These are phyloP conservation scores for Molossus alvarezi DNA, from an alignment of 2,797 vertebrate genomes.

Conservation along the genomic window DNA sequence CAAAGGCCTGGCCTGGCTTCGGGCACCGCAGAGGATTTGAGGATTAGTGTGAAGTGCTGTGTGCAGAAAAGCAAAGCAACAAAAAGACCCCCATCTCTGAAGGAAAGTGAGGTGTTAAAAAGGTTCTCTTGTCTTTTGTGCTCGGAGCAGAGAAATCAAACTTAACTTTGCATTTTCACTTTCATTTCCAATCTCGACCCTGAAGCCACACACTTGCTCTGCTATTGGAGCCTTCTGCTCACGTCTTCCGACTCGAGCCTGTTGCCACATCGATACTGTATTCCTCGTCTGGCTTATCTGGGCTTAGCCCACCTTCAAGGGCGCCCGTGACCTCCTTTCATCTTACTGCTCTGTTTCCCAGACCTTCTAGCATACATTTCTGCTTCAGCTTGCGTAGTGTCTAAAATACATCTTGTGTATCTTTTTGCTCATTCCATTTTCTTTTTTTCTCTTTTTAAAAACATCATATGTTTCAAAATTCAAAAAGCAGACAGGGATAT, in stretches of 20 bases:
- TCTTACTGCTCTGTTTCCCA: neutral
- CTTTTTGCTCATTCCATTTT: neutral
- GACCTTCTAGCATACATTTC: conserved; percentile 7
- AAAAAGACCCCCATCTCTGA: conserved; percentile 14
- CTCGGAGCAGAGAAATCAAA: neutral
- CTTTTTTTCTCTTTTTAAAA: neutral
- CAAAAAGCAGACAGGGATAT: neutral
- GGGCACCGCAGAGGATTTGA: conserved; percentile 85
- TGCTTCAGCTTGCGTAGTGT: neutral
- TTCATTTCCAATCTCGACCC: neutral
- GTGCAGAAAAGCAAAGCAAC: conserved; percentile 78
- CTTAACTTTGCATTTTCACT: neutral
- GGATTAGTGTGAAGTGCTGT: conserved; percentile 87
- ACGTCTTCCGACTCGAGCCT: neutral
- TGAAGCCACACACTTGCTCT: neutral
- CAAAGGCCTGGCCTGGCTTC: conserved; percentile 83
- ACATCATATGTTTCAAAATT: conserved; percentile 59
- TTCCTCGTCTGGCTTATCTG: neutral
- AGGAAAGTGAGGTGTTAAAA: conserved; percentile 24
- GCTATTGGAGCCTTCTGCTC: neutral
- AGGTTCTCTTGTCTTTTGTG: conserved; percentile 1
- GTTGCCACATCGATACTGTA: too few relatives aligned
- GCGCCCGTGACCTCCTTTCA: neutral
- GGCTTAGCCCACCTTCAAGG: neutral
- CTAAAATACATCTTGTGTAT: neutral